These are phyloP conservation scores for Pterocles orientalis DNA, from an alignment of 2,113 vertebrate genomes.

Conservation along the genomic window DNA sequence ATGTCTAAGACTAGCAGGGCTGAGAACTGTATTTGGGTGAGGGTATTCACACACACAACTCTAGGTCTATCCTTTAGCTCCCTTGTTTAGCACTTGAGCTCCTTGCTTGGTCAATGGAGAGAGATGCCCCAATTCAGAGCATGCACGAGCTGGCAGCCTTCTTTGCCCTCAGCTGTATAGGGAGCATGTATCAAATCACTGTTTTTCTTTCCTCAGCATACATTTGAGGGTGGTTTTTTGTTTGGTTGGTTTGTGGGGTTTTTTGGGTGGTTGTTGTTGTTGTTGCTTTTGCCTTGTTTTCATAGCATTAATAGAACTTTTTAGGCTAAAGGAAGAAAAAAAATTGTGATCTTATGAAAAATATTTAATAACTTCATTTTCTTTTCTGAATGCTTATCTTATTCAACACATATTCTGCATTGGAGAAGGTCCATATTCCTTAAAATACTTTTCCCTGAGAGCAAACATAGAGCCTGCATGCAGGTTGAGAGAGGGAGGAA, in stretches of 20 bases:
- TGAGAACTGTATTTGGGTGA: not conserved
- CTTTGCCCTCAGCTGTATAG: not conserved
- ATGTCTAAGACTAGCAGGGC: not conserved
- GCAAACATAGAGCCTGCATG: not conserved
- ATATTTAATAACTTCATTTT: not conserved
- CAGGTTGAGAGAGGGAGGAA: not conserved
- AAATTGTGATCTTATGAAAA: not conserved
- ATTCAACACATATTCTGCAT: not conserved
- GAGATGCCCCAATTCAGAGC: not conserved
- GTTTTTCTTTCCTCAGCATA: not conserved
- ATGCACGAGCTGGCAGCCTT: not conserved
- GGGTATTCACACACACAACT: not conserved
- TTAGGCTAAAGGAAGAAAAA: not conserved
- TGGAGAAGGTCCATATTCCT: not conserved
- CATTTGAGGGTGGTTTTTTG: not conserved
- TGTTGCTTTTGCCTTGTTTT: not conserved
- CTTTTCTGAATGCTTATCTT: not conserved
- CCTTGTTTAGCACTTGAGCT: rapidly evolving
- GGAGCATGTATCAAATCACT: not conserved
- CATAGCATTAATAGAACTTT: not conserved
- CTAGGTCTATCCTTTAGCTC: not conserved
- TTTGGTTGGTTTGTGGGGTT: not conserved
- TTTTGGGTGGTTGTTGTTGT: not conserved
- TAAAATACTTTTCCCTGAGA: not conserved
- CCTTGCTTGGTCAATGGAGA: not conserved